A percentile compares a stretch with the other conserved stretches of the same genome.
Evolutionary conservation across 2,113 vertebrate species (phyloP).

Genomic region (Cygnus atratus): DNA sequence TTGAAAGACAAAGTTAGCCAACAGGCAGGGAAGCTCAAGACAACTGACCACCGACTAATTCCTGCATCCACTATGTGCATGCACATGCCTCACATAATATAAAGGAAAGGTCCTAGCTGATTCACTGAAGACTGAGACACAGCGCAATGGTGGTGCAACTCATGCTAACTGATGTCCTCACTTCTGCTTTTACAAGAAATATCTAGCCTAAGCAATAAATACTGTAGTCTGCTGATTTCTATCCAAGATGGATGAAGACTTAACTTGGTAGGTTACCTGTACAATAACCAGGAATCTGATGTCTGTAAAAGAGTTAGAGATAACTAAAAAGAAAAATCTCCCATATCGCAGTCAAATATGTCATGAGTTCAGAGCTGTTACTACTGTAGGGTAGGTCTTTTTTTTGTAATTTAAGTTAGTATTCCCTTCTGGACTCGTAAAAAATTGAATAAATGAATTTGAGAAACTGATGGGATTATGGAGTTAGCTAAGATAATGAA

Average conservation of each 20-base stretch:
- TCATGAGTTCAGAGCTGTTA: background rate
- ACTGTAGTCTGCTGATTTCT: background rate
- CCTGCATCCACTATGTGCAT: background rate
- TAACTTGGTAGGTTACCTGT: background rate
- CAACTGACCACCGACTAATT: background rate
- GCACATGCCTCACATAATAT: background rate
- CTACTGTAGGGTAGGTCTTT: background rate
- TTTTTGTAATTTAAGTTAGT: background rate
- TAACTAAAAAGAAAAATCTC: too few species aligned
- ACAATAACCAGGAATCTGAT: background rate
- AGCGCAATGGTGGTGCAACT: background rate
- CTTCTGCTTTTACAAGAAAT: background rate
- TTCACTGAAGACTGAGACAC: background rate
- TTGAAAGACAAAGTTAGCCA: background rate
- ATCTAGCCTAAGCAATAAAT: background rate
- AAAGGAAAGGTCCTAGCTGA: background rate
- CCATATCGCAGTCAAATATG: too few species aligned
- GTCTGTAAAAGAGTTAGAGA: too few species aligned
- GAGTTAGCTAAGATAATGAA: background rate
- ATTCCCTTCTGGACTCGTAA: background rate
- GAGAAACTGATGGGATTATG: background rate
- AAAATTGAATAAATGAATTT: background rate
- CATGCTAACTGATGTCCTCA: background rate
- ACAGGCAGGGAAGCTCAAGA: background rate
- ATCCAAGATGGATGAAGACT: background rate